Evolutionary conservation across 2,888 invertebrate genomes (phyloP).

Genomic region (Osmoderma eremita): DNA sequence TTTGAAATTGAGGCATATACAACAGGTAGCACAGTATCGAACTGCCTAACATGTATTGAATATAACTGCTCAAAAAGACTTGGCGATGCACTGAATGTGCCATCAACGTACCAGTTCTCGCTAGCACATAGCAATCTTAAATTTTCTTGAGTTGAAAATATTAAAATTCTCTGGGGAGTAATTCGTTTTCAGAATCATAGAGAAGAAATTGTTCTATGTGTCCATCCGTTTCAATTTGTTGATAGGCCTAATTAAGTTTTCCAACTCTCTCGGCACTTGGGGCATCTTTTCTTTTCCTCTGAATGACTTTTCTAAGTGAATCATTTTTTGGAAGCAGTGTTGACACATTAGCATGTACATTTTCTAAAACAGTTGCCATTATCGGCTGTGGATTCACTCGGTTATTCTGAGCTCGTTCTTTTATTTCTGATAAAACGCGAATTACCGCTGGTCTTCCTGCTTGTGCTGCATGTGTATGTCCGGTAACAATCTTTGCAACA

Average conservation of each 20-base stretch:
- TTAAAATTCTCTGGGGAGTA: conserved; percentile 9
- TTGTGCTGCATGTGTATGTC: conserved; percentile 31
- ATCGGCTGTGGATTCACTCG: conserved; percentile 19
- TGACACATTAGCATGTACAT: conserved; percentile 16
- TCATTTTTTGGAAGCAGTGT: conserved; percentile 18
- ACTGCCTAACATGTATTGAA: conserved; percentile 35
- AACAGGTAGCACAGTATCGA: conserved; percentile 39
- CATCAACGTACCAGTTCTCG: conserved; percentile 21
- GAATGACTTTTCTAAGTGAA: conserved; percentile 30
- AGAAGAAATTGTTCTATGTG: conserved; percentile 31
- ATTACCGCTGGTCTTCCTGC: conserved; percentile 27
- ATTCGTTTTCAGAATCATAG: conserved; percentile 25
- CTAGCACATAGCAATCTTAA: too few relatives aligned
- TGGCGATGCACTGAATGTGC: conserved; percentile 25
- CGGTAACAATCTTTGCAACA: conserved; percentile 22
- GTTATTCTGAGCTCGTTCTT: conserved; percentile 29
- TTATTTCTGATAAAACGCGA: conserved; percentile 16
- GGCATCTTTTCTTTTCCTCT: conserved; percentile 21
- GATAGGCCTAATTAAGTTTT: conserved; percentile 31
- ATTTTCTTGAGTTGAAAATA: conserved; percentile 23
- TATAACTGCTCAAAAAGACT: conserved; percentile 26
- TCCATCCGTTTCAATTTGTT: conserved; percentile 22
- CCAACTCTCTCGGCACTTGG: conserved; percentile 27
- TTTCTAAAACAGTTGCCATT: conserved; percentile 30
- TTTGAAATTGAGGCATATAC: conserved; percentile 38